Evolutionary conservation across 64 coral and sea anemone species (phyloP).

Genomic region (Montipora foliosa): DNA sequence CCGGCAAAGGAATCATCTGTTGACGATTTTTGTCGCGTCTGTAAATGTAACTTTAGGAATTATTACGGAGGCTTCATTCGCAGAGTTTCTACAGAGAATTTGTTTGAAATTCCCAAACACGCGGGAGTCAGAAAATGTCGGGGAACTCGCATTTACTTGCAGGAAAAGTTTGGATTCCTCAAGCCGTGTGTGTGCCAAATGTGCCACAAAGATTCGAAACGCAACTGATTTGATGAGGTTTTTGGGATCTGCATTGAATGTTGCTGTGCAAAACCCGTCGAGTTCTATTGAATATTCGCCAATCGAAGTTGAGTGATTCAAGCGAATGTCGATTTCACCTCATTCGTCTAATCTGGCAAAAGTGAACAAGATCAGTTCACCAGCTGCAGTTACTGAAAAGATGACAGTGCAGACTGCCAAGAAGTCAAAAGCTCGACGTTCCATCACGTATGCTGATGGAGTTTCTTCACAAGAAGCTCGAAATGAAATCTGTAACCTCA

Average conservation of each 20-base stretch:
- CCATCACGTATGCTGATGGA: neutral
- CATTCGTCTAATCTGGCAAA: neutral
- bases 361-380: neutral
- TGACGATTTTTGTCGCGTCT: neutral
- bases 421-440: neutral
- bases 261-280: neutral
- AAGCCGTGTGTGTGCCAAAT: slow-evolving; percentile 11
- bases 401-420: neutral
- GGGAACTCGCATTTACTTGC: neutral
- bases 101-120: neutral
- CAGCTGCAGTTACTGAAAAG: neutral
- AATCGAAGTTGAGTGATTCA: neutral
- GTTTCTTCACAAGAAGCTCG: neutral
- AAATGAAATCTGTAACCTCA: neutral
- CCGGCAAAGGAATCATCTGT: neutral
- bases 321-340: slow-evolving; percentile 13
- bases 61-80: slow-evolving; percentile 15
- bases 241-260: neutral
- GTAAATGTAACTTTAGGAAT: neutral
- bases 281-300: neutral
- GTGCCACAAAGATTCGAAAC: slow-evolving; percentile 17
- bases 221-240: neutral
- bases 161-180: neutral
- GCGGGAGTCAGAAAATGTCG: neutral
- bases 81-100: slow-evolving; percentile 19